Conservation (phyloP, 2,888 invertebrate species). For the Drosophila emarginata region DNA sequence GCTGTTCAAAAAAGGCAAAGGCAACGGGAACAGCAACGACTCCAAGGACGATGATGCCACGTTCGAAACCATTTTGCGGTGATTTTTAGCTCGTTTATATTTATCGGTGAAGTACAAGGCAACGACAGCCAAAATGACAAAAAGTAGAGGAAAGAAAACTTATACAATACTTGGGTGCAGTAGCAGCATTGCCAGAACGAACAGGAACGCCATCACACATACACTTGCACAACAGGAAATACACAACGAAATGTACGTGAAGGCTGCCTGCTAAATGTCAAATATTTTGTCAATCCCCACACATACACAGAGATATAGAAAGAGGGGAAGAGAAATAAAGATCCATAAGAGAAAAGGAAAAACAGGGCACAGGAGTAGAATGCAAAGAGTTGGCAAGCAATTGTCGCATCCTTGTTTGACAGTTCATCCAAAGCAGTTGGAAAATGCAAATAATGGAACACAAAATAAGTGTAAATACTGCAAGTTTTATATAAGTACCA, state of each 20-base stretch:
- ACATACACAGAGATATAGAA: slow-evolving; percentile 9
- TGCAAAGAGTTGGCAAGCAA: slow-evolving; percentile 3
- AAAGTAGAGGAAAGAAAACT: slow-evolving; percentile 20
- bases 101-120: slow-evolving; percentile 14
- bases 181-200: neutral
- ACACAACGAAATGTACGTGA: slow-evolving; percentile 59
- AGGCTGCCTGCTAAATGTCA: slow-evolving; percentile 68
- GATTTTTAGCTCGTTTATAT: slow-evolving; percentile 72
- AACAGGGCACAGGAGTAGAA: neutral
- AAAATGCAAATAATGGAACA: slow-evolving; percentile 41
- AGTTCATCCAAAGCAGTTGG: slow-evolving; percentile 53
- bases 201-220: neutral
- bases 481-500: neutral
- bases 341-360: neutral
- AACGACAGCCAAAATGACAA: slow-evolving; percentile 10
- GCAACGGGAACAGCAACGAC: slow-evolving; percentile 31
- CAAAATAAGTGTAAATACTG: slow-evolving; percentile 32
- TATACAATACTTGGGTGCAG: slow-evolving; percentile 28
- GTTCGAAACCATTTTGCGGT: slow-evolving; percentile 60
- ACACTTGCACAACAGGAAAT: no score
- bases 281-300: slow-evolving; percentile 65
- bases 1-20: slow-evolving; percentile 14
- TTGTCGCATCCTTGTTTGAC: slow-evolving; percentile 41
- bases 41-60: slow-evolving; percentile 50
- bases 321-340: neutral